Evolutionary conservation across 2,113 vertebrate species (phyloP).

Genomic region (Siniperca chuatsi): DNA sequence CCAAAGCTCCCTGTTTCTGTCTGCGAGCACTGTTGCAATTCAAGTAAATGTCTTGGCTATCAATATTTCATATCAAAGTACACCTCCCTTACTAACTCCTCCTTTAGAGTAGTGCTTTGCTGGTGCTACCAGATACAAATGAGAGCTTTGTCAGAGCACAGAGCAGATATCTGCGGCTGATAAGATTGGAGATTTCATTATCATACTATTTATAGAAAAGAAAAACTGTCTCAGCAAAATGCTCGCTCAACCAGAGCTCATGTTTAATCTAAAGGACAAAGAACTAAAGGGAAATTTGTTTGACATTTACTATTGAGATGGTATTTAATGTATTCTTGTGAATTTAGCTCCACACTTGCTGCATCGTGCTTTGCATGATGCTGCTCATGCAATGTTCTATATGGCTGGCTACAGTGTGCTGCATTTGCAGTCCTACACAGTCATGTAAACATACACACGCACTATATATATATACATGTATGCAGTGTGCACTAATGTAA

Average conservation of each 20-base stretch:
- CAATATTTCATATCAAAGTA: conserved; percentile 81
- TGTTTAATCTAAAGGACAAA: conserved; percentile 51
- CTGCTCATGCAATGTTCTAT: conserved; percentile 66
- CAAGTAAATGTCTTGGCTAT: conserved; percentile 66
- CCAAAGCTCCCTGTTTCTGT: conserved; percentile 47
- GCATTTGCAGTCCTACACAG: conserved; percentile 61
- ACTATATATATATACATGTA: conserved; percentile 10
- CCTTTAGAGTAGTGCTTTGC: conserved; percentile 42
- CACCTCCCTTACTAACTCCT: conserved; percentile 50
- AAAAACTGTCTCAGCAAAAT: conserved; percentile 40
- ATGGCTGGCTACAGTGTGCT: conserved; percentile 61
- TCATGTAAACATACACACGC: conserved; percentile 9
- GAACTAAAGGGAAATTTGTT: conserved; percentile 45
- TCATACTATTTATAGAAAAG: conserved; percentile 32
- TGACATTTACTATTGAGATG: conserved; percentile 24
- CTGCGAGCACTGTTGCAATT: conserved; percentile 68
- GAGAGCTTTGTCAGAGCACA: conserved; percentile 49
- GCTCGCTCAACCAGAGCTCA: conserved; percentile 27
- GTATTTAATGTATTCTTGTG: conserved; percentile 41
- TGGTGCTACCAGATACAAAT: conserved; percentile 51
- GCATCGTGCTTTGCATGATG: conserved; percentile 54
- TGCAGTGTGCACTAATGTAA: conserved; percentile 54
- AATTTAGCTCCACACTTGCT: conserved; percentile 24
- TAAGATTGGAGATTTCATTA: conserved; percentile 63
- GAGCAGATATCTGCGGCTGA: conserved; percentile 43